Base-by-base conservation (phyloP, 2,797 vertebrate species). In the Ispidina lecontei region DNA sequence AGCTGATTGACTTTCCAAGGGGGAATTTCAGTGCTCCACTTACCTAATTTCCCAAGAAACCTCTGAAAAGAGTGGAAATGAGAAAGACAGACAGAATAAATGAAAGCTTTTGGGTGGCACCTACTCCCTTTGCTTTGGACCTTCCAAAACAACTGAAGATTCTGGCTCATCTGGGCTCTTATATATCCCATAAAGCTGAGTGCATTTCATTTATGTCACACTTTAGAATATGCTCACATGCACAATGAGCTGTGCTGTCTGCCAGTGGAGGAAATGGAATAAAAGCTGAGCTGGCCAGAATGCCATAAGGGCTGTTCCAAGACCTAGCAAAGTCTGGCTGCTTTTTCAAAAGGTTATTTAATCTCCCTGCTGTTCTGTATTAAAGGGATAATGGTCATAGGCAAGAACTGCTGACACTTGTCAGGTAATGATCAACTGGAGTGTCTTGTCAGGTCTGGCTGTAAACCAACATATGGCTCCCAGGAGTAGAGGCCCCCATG, bases 201-300 rank as follows among this genome's bases (percentile, higher is more conserved):
- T 63, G 29, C 49, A 78, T 92, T 96, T 96, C 62, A 91, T 94
- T 97, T 93, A 49, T 74, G 91, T 77, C 63, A 60, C 54, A 56
- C 46, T 74, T 94, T 29, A 26, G 68, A 62, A 63, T 28, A 31
- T 4, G 12, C 60, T 87, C 14, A 7, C 62, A 52, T 70, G 55
- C 59, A 91, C 77, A 80, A 55, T 75, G 79, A 95, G 47, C n/a
- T 3, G 10, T 82, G 78, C 63, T 90, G 41, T 62, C 82, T 96
- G 74, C 89, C 89, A 93, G 74, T 31, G 84, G 52, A 91, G 73
- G 46, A 97, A 96, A 95, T 77, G 74, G 74, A 94, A 92, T 82
- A 72, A 94, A 88, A 91, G 47, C 22, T 75, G 37, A 82, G 70
- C 77, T 65, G 78, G 31, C 54, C 85, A 91, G 91, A 93, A 75